Conservation (phyloP, 1,140 invertebrate genomes). For the Oncopodura yosiiana region DNA sequence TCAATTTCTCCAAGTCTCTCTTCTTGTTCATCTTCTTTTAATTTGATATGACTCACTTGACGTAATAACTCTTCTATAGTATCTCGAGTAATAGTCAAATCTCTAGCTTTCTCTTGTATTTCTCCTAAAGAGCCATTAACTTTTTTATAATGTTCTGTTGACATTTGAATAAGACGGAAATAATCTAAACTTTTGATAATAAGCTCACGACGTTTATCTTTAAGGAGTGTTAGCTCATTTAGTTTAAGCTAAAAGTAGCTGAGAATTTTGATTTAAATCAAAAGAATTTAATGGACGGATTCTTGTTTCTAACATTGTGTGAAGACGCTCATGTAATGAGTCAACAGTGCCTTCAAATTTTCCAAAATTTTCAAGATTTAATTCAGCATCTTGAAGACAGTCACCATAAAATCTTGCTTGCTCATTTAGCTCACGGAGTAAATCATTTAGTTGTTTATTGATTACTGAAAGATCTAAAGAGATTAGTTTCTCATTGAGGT, state of each 20-base stretch:
- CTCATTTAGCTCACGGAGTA: constrained; percentile 50
- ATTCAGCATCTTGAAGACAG: constrained; percentile 56
- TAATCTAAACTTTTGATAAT: constrained; percentile 22
- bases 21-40: constrained; percentile 56
- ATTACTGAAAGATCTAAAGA: constrained; percentile 61
- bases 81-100: not conserved
- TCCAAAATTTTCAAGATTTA: constrained; percentile 58
- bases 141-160: constrained; percentile 11
- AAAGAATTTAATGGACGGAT: constrained; percentile 32
- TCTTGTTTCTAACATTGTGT: not conserved
- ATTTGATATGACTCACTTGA: constrained; percentile 56
- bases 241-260: not conserved
- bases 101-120: constrained; percentile 7
- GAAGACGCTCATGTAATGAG: constrained; percentile 44
- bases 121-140: not conserved
- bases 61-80: constrained; percentile 45
- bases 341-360: constrained; percentile 70
- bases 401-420: constrained; percentile 54
- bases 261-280: constrained; percentile 48
- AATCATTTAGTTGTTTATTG: constrained; percentile 57
- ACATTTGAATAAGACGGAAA: constrained; percentile 20
- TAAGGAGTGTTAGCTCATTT: constrained; percentile 4
- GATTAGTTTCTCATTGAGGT: constrained; percentile 58
- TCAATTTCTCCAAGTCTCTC: constrained; percentile 57
- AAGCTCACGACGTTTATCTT: constrained; percentile 12